Base-by-base conservation (phyloP, 2,888 invertebrate genomes). In the Lucinisca nassula region DNA sequence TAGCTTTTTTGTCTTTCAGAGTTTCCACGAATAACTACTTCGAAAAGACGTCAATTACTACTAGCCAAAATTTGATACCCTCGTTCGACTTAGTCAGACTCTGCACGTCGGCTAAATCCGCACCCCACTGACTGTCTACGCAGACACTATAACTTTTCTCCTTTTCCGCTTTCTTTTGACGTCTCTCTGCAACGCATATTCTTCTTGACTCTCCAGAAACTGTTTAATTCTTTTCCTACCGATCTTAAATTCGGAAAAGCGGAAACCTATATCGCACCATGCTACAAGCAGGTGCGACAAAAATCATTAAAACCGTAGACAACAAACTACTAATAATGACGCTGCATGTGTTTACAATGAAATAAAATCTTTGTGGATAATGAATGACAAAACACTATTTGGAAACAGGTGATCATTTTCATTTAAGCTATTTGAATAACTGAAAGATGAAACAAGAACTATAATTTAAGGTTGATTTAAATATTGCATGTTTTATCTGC, bases 21-120 rank as follows among this genome's bases (percentile, higher is more conserved):
- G 86, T 84, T 79, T 55, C 55, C 0, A 83, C 73, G 58, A 78
- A 80, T 58, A 88, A 37, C 72, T 49, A 85, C 27, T 72, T 82
- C 17, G 85, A 85, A 49, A 88, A 83, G n/a, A 85, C 73, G 55
- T 85, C 83, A 21, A 85, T 78, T 1, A 51, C 32, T 12, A 83
- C 8, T 17, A 84, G 30, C 32, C 84, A 30, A 58, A 75, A 88
- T 74, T 80, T 80, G 2, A 77, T 37, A 3, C 79, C 82, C 17
- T 81, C 45, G 49, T 87, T 89, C 40, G 79, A 40, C 37, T 79
- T 76, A 14, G 72, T 37, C 37, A 80, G 58, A 55, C 76, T 82
- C n/a, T 51, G 32, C 30, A 84, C 72, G 24, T 78, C 49, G 6
- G 80, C 82, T 24, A 84, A 58, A 78, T 89, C 89, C 17, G 38